phyloP scores from a whole-genome alignment of 1,140 invertebrate genomes.

The Mamestra configurata region DNA sequence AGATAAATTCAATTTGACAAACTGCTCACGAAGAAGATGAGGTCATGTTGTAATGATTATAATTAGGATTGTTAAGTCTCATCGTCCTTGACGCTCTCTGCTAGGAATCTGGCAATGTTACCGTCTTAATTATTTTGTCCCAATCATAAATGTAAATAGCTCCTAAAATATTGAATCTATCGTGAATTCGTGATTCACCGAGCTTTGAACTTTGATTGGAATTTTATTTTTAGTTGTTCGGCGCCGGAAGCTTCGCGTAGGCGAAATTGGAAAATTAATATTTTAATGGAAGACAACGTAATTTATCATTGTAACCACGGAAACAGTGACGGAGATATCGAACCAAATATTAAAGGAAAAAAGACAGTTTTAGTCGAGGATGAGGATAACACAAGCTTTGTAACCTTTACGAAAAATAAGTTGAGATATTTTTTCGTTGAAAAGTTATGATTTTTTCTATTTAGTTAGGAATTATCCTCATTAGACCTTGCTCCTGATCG shows the following conservation, averaged over 20 bases:
- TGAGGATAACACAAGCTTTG: not conserved
- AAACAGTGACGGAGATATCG: not conserved
- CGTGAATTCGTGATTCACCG: constrained; percentile 5
- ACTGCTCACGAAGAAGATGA: constrained; percentile 30
- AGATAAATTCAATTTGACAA: constrained; percentile 38
- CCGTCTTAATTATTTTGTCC: not conserved
- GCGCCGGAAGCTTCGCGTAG: not conserved
- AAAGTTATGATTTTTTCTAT: not conserved
- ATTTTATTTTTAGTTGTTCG: constrained; percentile 7
- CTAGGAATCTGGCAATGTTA: not conserved
- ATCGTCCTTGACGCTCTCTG: constrained; percentile 22
- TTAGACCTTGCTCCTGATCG: not conserved
- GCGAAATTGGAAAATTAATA: constrained; percentile 16
- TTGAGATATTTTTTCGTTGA: not conserved
- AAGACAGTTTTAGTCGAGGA: not conserved
- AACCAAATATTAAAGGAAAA: not conserved
- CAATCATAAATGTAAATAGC: not conserved
- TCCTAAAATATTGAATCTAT: not conserved
- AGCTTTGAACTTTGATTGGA: constrained; percentile 7
- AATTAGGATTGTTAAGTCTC: constrained; percentile 11
- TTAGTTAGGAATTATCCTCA: not conserved
- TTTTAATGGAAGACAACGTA: constrained; percentile 3
- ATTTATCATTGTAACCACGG: not conserved
- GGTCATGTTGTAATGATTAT: constrained; percentile 24
- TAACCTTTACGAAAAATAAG: not conserved